These are phyloP conservation scores for Lissonota sp. DNA, from an alignment of 2,888 invertebrate genomes.

Conservation along the genomic window DNA sequence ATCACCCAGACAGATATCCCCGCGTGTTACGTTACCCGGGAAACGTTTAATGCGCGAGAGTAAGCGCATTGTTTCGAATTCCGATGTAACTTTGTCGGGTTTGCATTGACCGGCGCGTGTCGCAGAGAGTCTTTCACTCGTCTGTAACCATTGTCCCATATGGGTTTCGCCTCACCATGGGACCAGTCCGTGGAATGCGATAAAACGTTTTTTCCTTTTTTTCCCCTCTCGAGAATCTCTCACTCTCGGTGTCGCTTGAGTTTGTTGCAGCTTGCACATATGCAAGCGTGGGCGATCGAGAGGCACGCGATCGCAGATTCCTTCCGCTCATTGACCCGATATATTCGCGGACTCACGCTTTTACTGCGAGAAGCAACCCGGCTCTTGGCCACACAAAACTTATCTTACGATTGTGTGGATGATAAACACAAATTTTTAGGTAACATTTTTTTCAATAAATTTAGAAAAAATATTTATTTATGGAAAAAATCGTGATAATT, in stretches of 20 bases:
- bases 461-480: too few relatives aligned
- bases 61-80: too few relatives aligned
- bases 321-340: slow-evolving; percentile 66
- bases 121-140: too few relatives aligned
- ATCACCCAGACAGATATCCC: slow-evolving; percentile 48
- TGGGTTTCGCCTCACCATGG: slow-evolving; percentile 9
- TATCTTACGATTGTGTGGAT: too few relatives aligned
- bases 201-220: slow-evolving; percentile 42
- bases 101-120: too few relatives aligned
- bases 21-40: too few relatives aligned
- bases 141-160: not conserved
- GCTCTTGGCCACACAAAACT: too few relatives aligned
- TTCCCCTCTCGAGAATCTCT: slow-evolving; percentile 6
- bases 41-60: slow-evolving; percentile 18
- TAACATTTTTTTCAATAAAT: too few relatives aligned
- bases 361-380: slow-evolving; percentile 18
- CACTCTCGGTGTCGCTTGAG: slow-evolving; percentile 5
- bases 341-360: slow-evolving; percentile 59
- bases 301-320: slow-evolving; percentile 59
- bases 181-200: slow-evolving; percentile 57
- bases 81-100: too few relatives aligned
- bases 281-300: slow-evolving; percentile 55
- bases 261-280: slow-evolving; percentile 34
- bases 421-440: too few relatives aligned
- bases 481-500: too few relatives aligned